Base-by-base conservation (phyloP, 2,113 vertebrate genomes). In the Gambusia affinis region DNA sequence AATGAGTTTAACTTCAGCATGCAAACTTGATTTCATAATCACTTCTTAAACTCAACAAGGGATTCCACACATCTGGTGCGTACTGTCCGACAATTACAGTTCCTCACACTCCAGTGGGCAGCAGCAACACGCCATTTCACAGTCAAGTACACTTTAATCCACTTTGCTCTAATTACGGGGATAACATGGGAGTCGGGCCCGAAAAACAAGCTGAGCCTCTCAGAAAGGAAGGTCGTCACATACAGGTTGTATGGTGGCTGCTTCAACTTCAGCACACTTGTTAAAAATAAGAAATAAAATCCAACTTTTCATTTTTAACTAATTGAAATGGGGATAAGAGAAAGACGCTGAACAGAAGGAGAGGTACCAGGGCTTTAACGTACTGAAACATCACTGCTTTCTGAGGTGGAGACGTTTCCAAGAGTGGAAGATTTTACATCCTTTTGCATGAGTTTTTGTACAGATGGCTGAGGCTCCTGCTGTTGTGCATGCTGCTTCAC, bases 91-190 rank as follows among this genome's bases (percentile, higher is more conserved):
- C 73, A 68, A 69, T 80, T 73, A 77, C 47, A 73, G 76, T 8
- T 8, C 29, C 71, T 77, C 80, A 74, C 80, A 60, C 60, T 74
- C 67, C 67, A 69, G 51, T 6, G 65, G 67, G n/a, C 73, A 15
- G 78, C 79, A 79, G 60, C 37, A 27, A 30, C 73, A 57, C 35
- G 44, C 35, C 62, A 72, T 86, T 84, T 72, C 74, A 78, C 66
- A 60, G 64, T 86, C 74, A 78, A 84, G 74, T 62, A 73, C 64
- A 27, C 24, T 28, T 71, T 82, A 72, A 86, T 88, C 77, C 76
- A 81, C 75, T 83, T 62, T 64, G 24, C 69, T 72, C 51, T 67
- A 62, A 85, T 75, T 72, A 82, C 1, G 22, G 78, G 67, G 60
- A 17, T 51, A 24, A 61, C 35, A 61, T 30, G 29, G 68, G 67